Evolutionary conservation across 2,797 vertebrate genomes (phyloP).

Genomic region (Distichodus sexfasciatus): DNA sequence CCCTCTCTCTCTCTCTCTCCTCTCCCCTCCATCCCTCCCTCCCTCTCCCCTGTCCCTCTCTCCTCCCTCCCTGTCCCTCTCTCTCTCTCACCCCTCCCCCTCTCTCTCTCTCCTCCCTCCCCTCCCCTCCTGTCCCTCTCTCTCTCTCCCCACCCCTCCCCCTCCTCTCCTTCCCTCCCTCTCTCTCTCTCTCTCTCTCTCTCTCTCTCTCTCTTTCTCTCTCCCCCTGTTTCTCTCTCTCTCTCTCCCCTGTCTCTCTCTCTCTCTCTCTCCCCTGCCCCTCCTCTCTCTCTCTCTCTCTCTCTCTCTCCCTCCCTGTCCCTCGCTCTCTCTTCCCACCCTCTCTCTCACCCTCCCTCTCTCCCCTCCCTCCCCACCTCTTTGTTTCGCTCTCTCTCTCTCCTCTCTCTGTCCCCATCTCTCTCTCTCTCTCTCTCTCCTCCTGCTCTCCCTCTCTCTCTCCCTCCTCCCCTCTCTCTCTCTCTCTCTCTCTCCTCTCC

Average conservation of each 20-base stretch:
- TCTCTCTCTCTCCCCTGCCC: background rate
- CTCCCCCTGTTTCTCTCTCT: too few species aligned
- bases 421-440: too few species aligned
- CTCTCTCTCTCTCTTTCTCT: constrained; percentile 5
- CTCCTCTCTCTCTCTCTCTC: background rate
- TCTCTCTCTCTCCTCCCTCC: constrained; percentile 20
- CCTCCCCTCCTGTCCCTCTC: constrained; percentile 21
- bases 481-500: constrained; percentile 30
- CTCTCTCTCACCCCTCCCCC: too few species aligned
- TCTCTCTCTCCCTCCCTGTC: background rate
- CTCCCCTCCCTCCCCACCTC: background rate
- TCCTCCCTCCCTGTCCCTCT: too few species aligned
- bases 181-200: constrained; percentile 30
- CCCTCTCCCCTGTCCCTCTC: too few species aligned
- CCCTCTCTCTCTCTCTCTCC: too few species aligned
- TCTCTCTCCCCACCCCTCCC: background rate
- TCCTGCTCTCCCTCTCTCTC: constrained; percentile 1
- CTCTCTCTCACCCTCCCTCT: background rate
- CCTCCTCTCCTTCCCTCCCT: constrained; percentile 41
- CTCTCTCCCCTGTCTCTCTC: background rate
- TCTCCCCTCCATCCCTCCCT: too few species aligned
- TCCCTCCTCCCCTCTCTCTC: constrained; percentile 37
- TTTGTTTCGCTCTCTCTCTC: background rate
- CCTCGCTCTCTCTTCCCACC: too few species aligned
- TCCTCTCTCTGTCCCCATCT: too few species aligned